Evolutionary conservation across 2,797 vertebrate species (phyloP).

Genomic region (Sebastes alutus): DNA sequence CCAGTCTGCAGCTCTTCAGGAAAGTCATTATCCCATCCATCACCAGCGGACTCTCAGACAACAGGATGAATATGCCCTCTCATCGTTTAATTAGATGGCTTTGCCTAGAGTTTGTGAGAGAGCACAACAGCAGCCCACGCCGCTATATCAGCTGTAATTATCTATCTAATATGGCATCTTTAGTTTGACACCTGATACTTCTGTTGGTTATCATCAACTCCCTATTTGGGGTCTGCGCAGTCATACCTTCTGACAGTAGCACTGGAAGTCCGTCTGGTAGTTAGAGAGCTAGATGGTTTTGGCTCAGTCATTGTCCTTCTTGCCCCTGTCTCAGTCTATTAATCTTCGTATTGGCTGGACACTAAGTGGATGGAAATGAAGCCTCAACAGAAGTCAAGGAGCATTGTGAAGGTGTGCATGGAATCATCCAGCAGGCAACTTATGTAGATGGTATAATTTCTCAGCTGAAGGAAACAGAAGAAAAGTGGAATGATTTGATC

Average conservation of each 20-base stretch:
- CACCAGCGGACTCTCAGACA: slow-evolving; percentile 75
- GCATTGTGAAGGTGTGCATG: background rate
- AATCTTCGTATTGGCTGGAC: slow-evolving; percentile 5
- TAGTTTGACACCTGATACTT: slow-evolving; percentile 70
- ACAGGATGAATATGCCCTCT: slow-evolving; percentile 76
- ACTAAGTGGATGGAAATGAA: slow-evolving; percentile 5
- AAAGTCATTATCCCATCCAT: slow-evolving; percentile 85
- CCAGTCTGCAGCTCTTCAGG: slow-evolving; percentile 83
- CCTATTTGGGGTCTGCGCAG: slow-evolving; percentile 27
- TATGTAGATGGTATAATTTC: background rate
- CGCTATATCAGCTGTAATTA: slow-evolving; percentile 76
- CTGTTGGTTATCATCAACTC: slow-evolving; percentile 59
- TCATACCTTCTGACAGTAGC: slow-evolving; percentile 34
- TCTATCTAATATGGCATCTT: slow-evolving; percentile 79
- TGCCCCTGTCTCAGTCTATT: slow-evolving; percentile 1
- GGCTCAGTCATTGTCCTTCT: background rate
- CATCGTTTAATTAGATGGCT: slow-evolving; percentile 84
- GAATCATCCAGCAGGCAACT: background rate
- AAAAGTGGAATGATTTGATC: background rate
- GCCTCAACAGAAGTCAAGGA: background rate
- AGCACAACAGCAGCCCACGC: slow-evolving; percentile 67
- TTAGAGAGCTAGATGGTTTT: slow-evolving; percentile 10
- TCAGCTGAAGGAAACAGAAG: background rate
- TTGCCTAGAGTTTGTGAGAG: slow-evolving; percentile 70
- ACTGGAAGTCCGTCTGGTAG: slow-evolving; percentile 8